Evolutionary conservation across 2,888 invertebrate genomes (phyloP).

Genomic region (Vesta saturnalis): DNA sequence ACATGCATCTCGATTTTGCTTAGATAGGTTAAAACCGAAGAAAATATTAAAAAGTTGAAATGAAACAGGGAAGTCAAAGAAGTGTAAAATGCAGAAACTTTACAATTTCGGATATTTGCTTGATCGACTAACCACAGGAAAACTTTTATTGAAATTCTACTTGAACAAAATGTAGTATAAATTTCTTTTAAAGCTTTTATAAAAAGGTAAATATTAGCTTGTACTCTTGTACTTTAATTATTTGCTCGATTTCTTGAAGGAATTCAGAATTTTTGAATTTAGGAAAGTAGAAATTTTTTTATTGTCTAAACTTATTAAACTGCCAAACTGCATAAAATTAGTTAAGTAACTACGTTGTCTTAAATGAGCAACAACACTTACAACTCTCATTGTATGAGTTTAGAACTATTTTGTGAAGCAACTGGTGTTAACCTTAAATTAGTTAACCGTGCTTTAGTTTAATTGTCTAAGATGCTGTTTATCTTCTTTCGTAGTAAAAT

Average conservation of each 20-base stretch:
- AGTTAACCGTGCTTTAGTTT: slow-evolving; percentile 6
- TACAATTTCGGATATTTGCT: slow-evolving; percentile 19
- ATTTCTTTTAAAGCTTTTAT: neutral
- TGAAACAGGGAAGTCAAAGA: slow-evolving; percentile 27
- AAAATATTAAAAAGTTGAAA: slow-evolving; percentile 26
- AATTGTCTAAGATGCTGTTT: slow-evolving; percentile 4
- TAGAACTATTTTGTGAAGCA: slow-evolving; percentile 18
- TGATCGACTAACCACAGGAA: slow-evolving; percentile 25
- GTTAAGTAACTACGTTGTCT: neutral
- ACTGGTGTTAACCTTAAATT: slow-evolving; percentile 20
- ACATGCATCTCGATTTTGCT: neutral
- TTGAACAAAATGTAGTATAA: slow-evolving; percentile 9
- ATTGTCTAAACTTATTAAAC: no score
- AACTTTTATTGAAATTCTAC: slow-evolving; percentile 31
- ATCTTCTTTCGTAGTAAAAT: slow-evolving; percentile 10
- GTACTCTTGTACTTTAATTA: neutral
- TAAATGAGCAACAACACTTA: neutral
- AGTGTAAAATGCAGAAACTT: slow-evolving; percentile 31
- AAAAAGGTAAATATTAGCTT: neutral
- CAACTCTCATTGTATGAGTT: neutral
- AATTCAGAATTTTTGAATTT: neutral
- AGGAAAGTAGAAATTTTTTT: neutral
- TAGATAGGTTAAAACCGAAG: slow-evolving; percentile 9
- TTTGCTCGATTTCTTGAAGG: neutral
- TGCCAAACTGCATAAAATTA: neutral